These are phyloP conservation scores for Cydia fagiglandana DNA, from an alignment of 1,140 invertebrate species.

Conservation along the genomic window DNA sequence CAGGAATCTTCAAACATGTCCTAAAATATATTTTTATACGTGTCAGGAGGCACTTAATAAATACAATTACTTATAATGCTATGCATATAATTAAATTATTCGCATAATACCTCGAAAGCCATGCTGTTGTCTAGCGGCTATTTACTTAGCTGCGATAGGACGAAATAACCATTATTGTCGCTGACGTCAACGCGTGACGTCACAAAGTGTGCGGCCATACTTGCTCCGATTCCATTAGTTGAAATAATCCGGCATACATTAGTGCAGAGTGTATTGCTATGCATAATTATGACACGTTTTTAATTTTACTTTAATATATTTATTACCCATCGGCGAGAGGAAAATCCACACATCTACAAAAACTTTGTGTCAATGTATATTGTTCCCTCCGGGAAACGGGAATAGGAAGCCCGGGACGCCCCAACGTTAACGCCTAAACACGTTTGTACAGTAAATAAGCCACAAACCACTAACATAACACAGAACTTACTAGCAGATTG, in stretches of 20 bases:
- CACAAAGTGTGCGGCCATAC: slow-evolving; percentile 12
- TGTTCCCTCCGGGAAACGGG: too few species aligned
- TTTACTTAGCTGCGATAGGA: slow-evolving; percentile 30
- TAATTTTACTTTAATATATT: not conserved
- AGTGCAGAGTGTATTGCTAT: not conserved
- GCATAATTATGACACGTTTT: not conserved
- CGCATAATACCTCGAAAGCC: not conserved
- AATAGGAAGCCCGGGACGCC: too few species aligned
- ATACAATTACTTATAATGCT: not conserved
- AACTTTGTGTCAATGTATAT: too few species aligned
- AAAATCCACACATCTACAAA: not conserved
- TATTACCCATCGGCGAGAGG: not conserved
- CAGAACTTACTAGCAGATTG: not conserved
- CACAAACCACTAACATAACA: not conserved
- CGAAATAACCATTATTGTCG: slow-evolving; percentile 24
- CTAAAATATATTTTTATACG: not conserved
- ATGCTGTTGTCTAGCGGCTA: not conserved
- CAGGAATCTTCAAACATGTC: not conserved
- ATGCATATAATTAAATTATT: slow-evolving; percentile 8
- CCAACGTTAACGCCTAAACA: not conserved
- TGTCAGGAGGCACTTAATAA: slow-evolving; percentile 1
- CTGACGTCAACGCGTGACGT: slow-evolving; percentile 24
- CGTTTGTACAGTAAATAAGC: not conserved
- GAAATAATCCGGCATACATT: slow-evolving; percentile 11
- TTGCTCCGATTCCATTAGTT: slow-evolving; percentile 21